Base-by-base conservation (phyloP, 2,888 invertebrate species). In the Clostera curtula region DNA sequence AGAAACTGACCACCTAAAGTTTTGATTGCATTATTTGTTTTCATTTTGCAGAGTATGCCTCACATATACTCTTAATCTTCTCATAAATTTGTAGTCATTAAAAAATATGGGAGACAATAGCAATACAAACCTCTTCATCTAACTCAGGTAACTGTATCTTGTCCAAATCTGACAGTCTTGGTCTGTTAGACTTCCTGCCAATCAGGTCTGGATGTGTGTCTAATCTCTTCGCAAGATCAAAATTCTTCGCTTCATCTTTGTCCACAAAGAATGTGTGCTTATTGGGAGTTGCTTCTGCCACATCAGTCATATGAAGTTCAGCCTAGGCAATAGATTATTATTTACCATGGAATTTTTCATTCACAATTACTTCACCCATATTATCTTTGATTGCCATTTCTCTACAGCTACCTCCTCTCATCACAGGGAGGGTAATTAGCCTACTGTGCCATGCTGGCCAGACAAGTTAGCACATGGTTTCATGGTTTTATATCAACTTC, bases 181-280 rank as follows among this genome's bases (percentile, higher is more conserved):
- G 88, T 24, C 93, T 73, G 61, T 95, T 94, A 0, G 88, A 89
- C 49, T 88, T 87, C 24, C 92, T 85, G 6, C 85, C 82, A 2
- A 95, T 51, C 4, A 95, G 72, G 1, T 86, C 80, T 0, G 92
- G 91, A 60, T 93, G 92, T 0, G 94, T 95, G 47, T 91, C 88
- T 25, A 93, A 73, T 36, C 89, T 86, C 47, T 90, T 86, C 0
- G 89, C 90, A 4, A 93, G 55, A 64, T 93, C 88, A 66, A 92
- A 90, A 12, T 83, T 79, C 61, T 91, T 89, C 15, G 80, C 70
- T 19, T 85, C 82, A 2, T 67, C 77, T 20, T 87, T 84, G 21
- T 94, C 92, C 0, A 93, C 88, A 65, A 95, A 97, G 59, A 93
- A 91, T 17, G 85, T 88, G 53, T 96, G 97, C 11, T 87, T 89